Evolutionary conservation across 2,113 vertebrate genomes (phyloP).

Genomic region (Chloropsis cyanopogon): DNA sequence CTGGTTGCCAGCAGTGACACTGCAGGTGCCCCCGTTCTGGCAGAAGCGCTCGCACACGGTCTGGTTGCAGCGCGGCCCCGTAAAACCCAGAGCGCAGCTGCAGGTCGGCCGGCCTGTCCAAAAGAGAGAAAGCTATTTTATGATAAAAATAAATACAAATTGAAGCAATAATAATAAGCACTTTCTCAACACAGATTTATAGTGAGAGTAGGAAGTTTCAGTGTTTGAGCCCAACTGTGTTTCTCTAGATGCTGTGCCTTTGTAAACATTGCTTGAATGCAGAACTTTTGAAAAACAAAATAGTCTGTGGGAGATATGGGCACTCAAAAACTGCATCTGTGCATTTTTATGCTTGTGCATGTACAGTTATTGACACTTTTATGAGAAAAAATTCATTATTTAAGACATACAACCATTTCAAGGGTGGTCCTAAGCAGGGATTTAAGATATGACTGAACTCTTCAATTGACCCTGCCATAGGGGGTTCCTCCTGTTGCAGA

Average conservation of each 20-base stretch:
- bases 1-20: slow-evolving; percentile 90
- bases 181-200: rapidly evolving
- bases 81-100: slow-evolving; percentile 87
- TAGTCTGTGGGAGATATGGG: not conserved
- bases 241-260: rapidly evolving
- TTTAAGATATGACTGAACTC: not conserved
- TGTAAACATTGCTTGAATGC: not conserved
- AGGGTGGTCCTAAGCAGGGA: not conserved
- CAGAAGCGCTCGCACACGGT: slow-evolving; percentile 89
- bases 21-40: slow-evolving; percentile 90
- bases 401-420: not conserved
- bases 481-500: not conserved
- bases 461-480: not conserved
- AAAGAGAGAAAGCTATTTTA: not conserved
- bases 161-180: rapidly evolving
- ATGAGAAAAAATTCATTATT: not conserved
- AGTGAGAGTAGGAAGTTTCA: rapidly evolving
- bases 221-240: rapidly evolving
- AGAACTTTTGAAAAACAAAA: not conserved
- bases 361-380: not conserved
- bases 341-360: not conserved
- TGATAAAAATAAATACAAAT: not conserved
- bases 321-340: not conserved
- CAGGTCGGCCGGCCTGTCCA: slow-evolving; percentile 90
- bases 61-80: slow-evolving; percentile 87